Evolutionary conservation across 1,140 invertebrate genomes (phyloP).

Genomic region (Drosophila ogumai): DNA sequence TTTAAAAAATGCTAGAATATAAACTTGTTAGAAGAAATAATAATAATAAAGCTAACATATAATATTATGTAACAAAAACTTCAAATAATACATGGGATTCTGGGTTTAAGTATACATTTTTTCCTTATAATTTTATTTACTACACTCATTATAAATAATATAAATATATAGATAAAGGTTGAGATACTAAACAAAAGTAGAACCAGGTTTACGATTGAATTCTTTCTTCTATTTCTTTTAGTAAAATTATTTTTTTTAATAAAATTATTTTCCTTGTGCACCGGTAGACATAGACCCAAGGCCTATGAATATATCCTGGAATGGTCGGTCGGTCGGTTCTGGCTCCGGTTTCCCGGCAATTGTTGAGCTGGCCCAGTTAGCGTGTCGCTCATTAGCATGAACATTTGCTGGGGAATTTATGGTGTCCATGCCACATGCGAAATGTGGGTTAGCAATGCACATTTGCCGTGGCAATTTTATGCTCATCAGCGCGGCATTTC

Average conservation of each 20-base stretch:
- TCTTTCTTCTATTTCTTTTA: neutral
- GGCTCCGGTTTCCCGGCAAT: conserved; percentile 46
- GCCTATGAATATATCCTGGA: conserved; percentile 25
- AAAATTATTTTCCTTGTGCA: conserved; percentile 1
- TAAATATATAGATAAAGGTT: too few relatives aligned
- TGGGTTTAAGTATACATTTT: too few relatives aligned
- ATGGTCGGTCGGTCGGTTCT: conserved; percentile 13
- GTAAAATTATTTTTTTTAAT: neutral
- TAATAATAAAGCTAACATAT: too few relatives aligned
- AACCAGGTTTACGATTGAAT: too few relatives aligned
- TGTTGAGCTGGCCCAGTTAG: conserved; percentile 78
- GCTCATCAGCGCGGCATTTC: conserved; percentile 78
- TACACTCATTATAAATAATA: too few relatives aligned
- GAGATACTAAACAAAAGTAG: neutral
- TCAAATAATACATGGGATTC: too few relatives aligned
- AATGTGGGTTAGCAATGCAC: conserved; percentile 75
- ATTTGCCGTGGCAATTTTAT: conserved; percentile 69
- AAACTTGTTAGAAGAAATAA: too few relatives aligned
- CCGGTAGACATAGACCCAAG: conserved; percentile 1
- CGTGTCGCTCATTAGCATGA: conserved; percentile 82
- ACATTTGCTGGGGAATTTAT: conserved; percentile 76
- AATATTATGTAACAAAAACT: too few relatives aligned
- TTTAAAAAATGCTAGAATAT: too few relatives aligned
- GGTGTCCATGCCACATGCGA: conserved; percentile 69
- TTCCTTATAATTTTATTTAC: neutral